Percentiles rank a stretch among this genome's conserved stretches.
phyloP scores from a whole-genome alignment of 2,797 vertebrate species.

The Galago senegalensis region DNA sequence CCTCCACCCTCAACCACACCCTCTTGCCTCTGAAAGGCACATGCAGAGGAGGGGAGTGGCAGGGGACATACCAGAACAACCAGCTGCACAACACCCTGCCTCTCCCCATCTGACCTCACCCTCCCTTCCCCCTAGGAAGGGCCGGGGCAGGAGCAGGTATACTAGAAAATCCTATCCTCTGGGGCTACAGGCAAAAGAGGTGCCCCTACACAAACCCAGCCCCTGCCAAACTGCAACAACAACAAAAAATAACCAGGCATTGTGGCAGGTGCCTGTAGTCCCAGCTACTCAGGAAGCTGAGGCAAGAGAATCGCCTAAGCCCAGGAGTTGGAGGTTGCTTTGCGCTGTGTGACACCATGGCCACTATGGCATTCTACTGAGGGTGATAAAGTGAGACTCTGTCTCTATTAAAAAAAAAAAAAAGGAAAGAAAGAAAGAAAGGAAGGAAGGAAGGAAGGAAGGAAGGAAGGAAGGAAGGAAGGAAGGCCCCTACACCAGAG shows the following conservation, averaged over 20 bases:
- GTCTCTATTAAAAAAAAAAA: too few species aligned
- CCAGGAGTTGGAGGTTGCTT: too few species aligned
- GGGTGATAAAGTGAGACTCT: too few species aligned
- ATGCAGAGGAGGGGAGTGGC: rapidly evolving
- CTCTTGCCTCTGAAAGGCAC: neutral
- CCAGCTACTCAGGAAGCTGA: too few species aligned
- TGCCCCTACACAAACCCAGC: neutral
- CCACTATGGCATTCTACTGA: too few species aligned
- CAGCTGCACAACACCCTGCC: neutral
- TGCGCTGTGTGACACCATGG: too few species aligned
- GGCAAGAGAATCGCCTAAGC: too few species aligned
- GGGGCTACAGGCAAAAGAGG: neutral
- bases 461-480: neutral
- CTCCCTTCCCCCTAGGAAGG: neutral
- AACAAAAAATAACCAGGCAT: too few species aligned
- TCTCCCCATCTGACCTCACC: neutral
- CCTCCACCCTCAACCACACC: neutral
- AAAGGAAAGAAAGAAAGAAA: too few species aligned
- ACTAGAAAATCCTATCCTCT: neutral
- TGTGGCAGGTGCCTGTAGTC: too few species aligned
- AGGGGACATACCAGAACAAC: neutral
- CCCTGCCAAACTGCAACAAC: too few species aligned
- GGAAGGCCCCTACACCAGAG: neutral
- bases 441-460: too few species aligned
- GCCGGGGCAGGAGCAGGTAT: neutral